Evolutionary conservation across 2,113 vertebrate genomes (phyloP), one percentile per base, ranked within the genome.

Genomic region (Turdus rufiventris): DNA sequence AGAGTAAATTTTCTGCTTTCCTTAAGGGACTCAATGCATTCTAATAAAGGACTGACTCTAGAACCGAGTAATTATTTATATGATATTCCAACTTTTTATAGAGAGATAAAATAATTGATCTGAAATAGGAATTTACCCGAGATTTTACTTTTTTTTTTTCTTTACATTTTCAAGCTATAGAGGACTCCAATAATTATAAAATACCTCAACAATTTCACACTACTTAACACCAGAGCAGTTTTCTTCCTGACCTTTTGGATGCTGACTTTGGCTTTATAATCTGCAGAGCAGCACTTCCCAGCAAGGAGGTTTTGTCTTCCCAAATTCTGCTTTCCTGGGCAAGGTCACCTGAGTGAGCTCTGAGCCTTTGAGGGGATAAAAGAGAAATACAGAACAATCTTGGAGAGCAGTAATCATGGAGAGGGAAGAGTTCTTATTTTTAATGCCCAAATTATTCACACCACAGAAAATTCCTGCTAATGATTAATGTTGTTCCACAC

Each of bases 401-500:
- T 73, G 21, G 42, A 48, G 42, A 85, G 10, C 54, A 25, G 42
- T 10, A 54, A 33, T 29, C 34, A 26, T 10, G 5, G 23, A 63
- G 24, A 89, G 24, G 8, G 26, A 40, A 73, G 24, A 75, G 16
- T 15, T 26, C 8, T 68, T 38, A 18, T 43, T 80, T 70, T 83
- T 71, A 54, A 92, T n/a, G 38, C 51, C 89, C 54, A 88, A 70
- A 61, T 78, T 91, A 82, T 87, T 96, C 91, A 78, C 62, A 53
- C 6, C 62, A 54, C 53, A 47, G 57, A 48, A 10, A 80, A 74
- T 8, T 86, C 20, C n/a, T 62, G 51, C 38, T 67, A 48, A 50
- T 78, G 53, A 84, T 82, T n/a, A 78, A 33, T 0, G 3, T 7
- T 20, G 38, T 87, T 89, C 61, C 79, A 54, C 53, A 79, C 62